Base-by-base conservation (phyloP, 2,797 vertebrate species). In the Tokudaia tokunoshimensis region DNA sequence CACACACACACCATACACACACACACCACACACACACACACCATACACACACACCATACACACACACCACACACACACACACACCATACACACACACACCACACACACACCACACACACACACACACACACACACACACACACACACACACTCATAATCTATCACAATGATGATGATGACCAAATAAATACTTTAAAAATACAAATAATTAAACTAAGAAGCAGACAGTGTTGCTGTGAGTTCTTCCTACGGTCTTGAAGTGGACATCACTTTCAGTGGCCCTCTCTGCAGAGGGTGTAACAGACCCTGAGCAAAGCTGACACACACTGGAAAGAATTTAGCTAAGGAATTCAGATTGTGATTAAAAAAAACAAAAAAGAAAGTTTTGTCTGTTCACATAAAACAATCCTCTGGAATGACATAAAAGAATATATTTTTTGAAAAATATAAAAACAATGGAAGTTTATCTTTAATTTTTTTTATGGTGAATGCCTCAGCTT, bases 371-470 rank as follows among this genome's bases (percentile, higher is more conserved):
- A 57, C 15, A 76, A 31, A 34, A 92, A 96, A 89, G 76, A n/a
- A 34, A 93, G 70, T 86, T 95, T 81, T 70, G 22, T 41, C 57
- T 87, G 82, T 61, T 96, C 70, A 94, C 80, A 89, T 91, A 24
- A 20, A 76, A 76, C 90, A 92, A 94, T 70, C 87, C 41, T 92
- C 72, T 96, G 94, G 91, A 96, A 93, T 88, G 76, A 93, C 93
- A 96, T 67, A 86, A 95, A 94, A 97, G 81, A 86, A 76, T n/a
- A 92, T 85, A 34, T 89, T 65, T 31, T n/a, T 34, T 34, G 22
- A 67, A 67, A 63, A 59, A 88, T 26, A 50, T 61, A 44, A 81
- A 81, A 81, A 78, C 44, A 85, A 93, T 70, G 70, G 37, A 44
- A 50, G 19, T 89, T 74, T 61, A 81, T 81, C 34, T 97, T 88